These are phyloP conservation scores for Nibea coibor DNA, from an alignment of 2,113 vertebrate genomes.

Conservation along the genomic window DNA sequence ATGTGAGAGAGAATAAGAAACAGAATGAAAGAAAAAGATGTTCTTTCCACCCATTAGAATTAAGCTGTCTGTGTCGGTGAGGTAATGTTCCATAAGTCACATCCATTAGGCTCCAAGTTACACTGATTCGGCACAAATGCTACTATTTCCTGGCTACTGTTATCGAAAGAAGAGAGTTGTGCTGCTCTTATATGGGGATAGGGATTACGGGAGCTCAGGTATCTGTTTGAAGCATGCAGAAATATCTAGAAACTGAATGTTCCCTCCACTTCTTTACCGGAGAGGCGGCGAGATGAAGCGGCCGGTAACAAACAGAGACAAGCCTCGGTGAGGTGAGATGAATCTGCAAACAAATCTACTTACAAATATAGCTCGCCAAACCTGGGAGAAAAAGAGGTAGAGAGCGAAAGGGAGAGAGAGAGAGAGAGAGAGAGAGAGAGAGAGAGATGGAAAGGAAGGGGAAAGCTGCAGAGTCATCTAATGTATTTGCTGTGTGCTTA, in stretches of 20 bases:
- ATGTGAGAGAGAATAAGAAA: constrained; percentile 35
- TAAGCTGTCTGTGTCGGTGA: constrained; percentile 61
- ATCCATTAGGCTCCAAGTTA: constrained; percentile 50
- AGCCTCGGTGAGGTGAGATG: constrained; percentile 41
- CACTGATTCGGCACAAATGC: constrained; percentile 44
- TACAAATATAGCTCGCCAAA: constrained; percentile 64
- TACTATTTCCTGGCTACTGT: constrained; percentile 6
- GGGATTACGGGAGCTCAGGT: constrained; percentile 66
- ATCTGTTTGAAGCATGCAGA: constrained; percentile 53
- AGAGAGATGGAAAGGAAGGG: constrained; percentile 6
- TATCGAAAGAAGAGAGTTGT: constrained; percentile 26
- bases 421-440: background rate
- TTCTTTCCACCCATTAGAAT: constrained; percentile 62
- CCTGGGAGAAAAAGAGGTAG: constrained; percentile 8
- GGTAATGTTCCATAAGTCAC: constrained; percentile 68
- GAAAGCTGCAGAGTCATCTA: constrained; percentile 55
- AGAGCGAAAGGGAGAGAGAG: background rate
- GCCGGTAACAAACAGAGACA: constrained; percentile 60
- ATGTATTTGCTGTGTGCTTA: constrained; percentile 52
- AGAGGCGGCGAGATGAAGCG: constrained; percentile 53
- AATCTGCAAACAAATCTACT: constrained; percentile 70
- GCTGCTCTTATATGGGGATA: constrained; percentile 36
- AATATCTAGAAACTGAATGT: constrained; percentile 41
- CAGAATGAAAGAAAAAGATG: constrained; percentile 43
- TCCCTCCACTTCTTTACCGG: constrained; percentile 21